Base-by-base conservation (phyloP, 2,888 invertebrate species). In the Meliscaeva auricollis region DNA sequence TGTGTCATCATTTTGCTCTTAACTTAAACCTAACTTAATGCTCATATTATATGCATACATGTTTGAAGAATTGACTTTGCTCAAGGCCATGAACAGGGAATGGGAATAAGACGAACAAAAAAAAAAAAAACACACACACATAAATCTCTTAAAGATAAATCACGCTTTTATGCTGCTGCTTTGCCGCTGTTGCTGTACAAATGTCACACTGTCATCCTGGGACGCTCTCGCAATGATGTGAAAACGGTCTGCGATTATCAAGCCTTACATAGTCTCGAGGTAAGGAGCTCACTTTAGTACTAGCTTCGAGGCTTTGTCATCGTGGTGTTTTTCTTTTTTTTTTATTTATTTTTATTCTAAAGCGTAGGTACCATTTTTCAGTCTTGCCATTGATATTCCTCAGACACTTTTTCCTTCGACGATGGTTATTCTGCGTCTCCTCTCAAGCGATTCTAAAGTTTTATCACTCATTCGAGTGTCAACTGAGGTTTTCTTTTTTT, bases 211-310 rank as follows among this genome's bases (percentile, higher is more conserved):
- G 81, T 75, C 75, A 73, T 15, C 30, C 41, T 22, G 58, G 11
- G 15, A 58, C 9, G 22, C 26, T 70, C 48, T 35, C 38, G 7
- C 78, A 78, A 78, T 83, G 78, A 83, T 64, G 83, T 83, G 83
- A 69, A 83, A 83, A 83, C 44, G 78, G 73, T 74, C 69, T 48
- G 30, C 69, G 78, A 78, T 74, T 83, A 78, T 78, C 83, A 83
- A 83, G 73, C 73, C 73, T 69, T 54, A 15, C 15, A 32, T 9
- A 69, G 74, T 74, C 78, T 78, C 74, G 50, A 78, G 69, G 83
- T 78, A 62, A 64, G 73, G 15, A 68, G 32, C 32, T 56, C 52
- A 70, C 52, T 64, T 64, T 62, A 26, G 50, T 69, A 58, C 50
- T 66, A 66, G 70, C 56, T 54, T 9, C 69, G 48, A 9, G 70